These are phyloP conservation scores for Conops quadrifasciatus DNA, from an alignment of 2,888 invertebrate genomes.

Conservation along the genomic window DNA sequence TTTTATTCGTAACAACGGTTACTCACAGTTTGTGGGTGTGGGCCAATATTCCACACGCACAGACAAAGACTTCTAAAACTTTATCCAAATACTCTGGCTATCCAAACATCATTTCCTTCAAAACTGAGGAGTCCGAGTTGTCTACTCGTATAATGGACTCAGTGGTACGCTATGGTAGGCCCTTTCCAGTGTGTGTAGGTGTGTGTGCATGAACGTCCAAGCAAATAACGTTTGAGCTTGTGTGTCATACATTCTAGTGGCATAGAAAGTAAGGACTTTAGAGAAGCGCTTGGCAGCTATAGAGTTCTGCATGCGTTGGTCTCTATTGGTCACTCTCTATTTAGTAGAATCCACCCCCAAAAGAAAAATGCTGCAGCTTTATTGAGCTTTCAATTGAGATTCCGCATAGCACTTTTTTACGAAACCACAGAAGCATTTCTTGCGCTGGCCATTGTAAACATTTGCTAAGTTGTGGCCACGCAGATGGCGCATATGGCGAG, in stretches of 20 bases:
- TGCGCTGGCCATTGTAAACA: slow-evolving; percentile 19
- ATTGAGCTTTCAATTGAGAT: slow-evolving; percentile 8
- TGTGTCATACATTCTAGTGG: slow-evolving; percentile 1
- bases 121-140: slow-evolving; percentile 33
- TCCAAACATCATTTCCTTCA: slow-evolving; percentile 34
- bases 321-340: too few species aligned
- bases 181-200: background rate
- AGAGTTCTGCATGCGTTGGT: background rate
- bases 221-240: too few species aligned
- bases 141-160: slow-evolving; percentile 34
- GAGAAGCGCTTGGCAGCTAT: background rate
- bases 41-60: too few species aligned
- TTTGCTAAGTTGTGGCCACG: slow-evolving; percentile 24
- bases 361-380: slow-evolving; percentile 4
- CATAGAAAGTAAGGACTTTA: background rate
- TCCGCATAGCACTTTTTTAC: slow-evolving; percentile 16
- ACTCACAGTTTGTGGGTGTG: too few species aligned
- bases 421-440: slow-evolving; percentile 10
- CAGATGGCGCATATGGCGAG: background rate
- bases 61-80: too few species aligned
- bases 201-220: background rate
- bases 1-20: too few species aligned
- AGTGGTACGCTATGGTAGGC: slow-evolving; percentile 17
- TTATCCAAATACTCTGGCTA: too few species aligned
- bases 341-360: too few species aligned